A percentile compares a stretch with the other conserved stretches of the same genome.
phyloP scores from a whole-genome alignment of 1,140 invertebrate species.

The Calephelis virginiensis region DNA sequence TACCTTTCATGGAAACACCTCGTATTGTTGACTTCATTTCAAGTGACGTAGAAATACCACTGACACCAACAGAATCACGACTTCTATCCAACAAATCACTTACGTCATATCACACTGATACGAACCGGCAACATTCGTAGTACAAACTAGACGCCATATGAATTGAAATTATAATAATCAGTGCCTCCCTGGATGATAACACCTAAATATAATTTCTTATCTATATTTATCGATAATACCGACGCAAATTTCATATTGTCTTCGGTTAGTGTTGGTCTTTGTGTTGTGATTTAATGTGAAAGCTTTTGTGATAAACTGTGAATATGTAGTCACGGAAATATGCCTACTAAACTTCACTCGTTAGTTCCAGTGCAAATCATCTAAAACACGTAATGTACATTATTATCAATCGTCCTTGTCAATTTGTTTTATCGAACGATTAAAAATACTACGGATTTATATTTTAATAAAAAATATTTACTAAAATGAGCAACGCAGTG shows the following conservation, averaged over 20 bases:
- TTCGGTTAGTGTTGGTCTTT: slow-evolving; percentile 29
- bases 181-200: slow-evolving; percentile 49
- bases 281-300: slow-evolving; percentile 17
- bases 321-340: background rate
- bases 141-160: slow-evolving; percentile 5
- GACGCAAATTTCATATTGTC: slow-evolving; percentile 37
- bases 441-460: background rate
- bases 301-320: background rate
- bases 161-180: slow-evolving; percentile 38
- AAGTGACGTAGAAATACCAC: background rate
- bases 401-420: slow-evolving; percentile 12
- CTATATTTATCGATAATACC: slow-evolving; percentile 43
- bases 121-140: background rate
- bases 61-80: slow-evolving; percentile 3
- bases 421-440: slow-evolving; percentile 17
- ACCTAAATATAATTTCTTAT: slow-evolving; percentile 42
- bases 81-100: slow-evolving; percentile 9
- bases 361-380: background rate
- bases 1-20: background rate
- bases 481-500: background rate
- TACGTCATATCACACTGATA: slow-evolving; percentile 8
- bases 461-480: background rate
- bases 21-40: background rate
- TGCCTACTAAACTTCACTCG: background rate
- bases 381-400: slow-evolving; percentile 9